phyloP scores from a whole-genome alignment of 2,888 invertebrate species.

The Leucophenga maculata region DNA sequence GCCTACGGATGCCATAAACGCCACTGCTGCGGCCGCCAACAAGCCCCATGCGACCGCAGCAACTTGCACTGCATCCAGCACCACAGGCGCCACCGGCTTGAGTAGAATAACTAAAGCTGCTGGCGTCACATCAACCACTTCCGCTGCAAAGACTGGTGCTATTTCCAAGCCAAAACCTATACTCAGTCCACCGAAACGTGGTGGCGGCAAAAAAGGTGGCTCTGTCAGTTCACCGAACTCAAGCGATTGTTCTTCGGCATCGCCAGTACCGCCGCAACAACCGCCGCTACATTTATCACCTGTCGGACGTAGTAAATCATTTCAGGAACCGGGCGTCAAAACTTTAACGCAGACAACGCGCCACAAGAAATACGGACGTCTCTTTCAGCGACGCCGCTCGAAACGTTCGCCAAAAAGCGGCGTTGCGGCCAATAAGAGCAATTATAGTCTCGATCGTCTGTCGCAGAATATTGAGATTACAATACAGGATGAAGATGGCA shows the following conservation, averaged over 20 bases:
- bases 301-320: constrained; percentile 71
- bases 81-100: constrained; percentile 44
- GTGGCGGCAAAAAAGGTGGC: constrained; percentile 43
- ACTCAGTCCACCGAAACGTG: constrained; percentile 55
- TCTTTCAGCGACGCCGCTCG: constrained; percentile 69
- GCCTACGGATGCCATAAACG: constrained; percentile 22
- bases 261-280: constrained; percentile 51
- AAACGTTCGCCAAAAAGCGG: constrained; percentile 59
- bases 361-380: constrained; percentile 65
- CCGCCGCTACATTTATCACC: constrained; percentile 50
- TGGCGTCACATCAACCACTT: constrained; percentile 15
- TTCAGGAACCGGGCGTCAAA: constrained; percentile 70
- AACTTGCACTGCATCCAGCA: constrained; percentile 13
- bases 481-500: constrained; percentile 71
- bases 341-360: constrained; percentile 39
- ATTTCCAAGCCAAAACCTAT: constrained; percentile 57
- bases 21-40: neutral
- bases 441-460: constrained; percentile 68
- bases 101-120: constrained; percentile 29
- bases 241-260: constrained; percentile 65
- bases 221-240: constrained; percentile 67
- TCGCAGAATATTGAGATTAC: constrained; percentile 72
- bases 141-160: constrained; percentile 62
- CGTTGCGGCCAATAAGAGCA: constrained; percentile 52
- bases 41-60: constrained; percentile 30